A percentile compares a stretch with the other conserved stretches of the same genome.
Evolutionary conservation across 2,888 invertebrate genomes (phyloP).

Genomic region (Shargacucullia verbasci): DNA sequence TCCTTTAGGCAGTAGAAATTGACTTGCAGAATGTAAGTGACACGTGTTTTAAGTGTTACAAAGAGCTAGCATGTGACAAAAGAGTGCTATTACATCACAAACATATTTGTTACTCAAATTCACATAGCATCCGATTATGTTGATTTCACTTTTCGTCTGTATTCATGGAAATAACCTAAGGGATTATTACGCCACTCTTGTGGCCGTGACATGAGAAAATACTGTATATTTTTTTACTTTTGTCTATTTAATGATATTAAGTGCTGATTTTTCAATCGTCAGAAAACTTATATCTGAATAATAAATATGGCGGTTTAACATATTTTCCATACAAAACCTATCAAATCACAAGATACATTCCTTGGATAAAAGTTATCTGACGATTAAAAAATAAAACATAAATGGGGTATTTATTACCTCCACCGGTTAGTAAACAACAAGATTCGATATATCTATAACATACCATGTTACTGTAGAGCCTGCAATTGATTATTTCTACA

Average conservation of each 20-base stretch:
- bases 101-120: conserved; percentile 60
- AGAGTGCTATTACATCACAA: conserved; percentile 53
- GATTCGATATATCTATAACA: too few relatives aligned
- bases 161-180: conserved; percentile 29
- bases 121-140: conserved; percentile 46
- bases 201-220: conserved; percentile 3
- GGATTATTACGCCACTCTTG: conserved; percentile 14
- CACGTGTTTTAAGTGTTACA: conserved; percentile 63
- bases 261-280: too few relatives aligned
- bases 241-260: background rate
- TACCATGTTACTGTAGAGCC: too few relatives aligned
- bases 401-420: too few relatives aligned
- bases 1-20: background rate
- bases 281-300: too few relatives aligned
- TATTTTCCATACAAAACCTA: too few relatives aligned
- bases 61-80: conserved; percentile 50
- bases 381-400: too few relatives aligned
- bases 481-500: too few relatives aligned
- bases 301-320: too few relatives aligned
- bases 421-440: too few relatives aligned
- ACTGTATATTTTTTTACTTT: conserved; percentile 1
- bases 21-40: conserved; percentile 25
- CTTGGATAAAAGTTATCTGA: too few relatives aligned
- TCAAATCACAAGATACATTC: too few relatives aligned
- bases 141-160: conserved; percentile 58